phyloP scores from a whole-genome alignment of 2,888 invertebrate species.

The Leistus spinibarbis region DNA sequence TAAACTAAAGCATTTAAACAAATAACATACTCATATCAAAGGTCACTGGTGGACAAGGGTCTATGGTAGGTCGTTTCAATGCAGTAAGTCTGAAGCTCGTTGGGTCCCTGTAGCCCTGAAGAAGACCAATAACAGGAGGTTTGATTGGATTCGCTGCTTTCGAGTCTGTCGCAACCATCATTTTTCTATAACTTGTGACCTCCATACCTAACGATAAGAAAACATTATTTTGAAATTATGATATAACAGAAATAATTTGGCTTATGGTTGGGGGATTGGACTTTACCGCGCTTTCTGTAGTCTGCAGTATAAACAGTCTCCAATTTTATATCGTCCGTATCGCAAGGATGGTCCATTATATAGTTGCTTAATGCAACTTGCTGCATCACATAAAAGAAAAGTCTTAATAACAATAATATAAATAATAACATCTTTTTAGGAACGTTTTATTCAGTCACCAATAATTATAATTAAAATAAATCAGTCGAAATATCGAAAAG shows the following conservation, averaged over 20 bases:
- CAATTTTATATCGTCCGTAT: slow-evolving; percentile 67
- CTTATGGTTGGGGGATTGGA: neutral
- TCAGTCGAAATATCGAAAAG: too few relatives aligned
- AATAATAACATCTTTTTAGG: too few relatives aligned
- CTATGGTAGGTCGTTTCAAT: slow-evolving; percentile 62
- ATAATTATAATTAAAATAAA: too few relatives aligned
- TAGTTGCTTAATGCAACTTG: slow-evolving; percentile 60
- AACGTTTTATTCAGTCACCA: too few relatives aligned
- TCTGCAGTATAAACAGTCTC: slow-evolving; percentile 67
- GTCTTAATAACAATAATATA: neutral
- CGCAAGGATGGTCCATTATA: slow-evolving; percentile 69
- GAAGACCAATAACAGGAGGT: slow-evolving; percentile 62
- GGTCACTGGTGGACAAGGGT: slow-evolving; percentile 57
- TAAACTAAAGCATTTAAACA: neutral
- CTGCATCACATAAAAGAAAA: neutral
- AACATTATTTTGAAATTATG: neutral
- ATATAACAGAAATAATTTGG: neutral
- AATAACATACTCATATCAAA: slow-evolving; percentile 51
- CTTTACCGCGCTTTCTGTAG: slow-evolving; percentile 64
- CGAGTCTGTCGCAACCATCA: slow-evolving; percentile 67
- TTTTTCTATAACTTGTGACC: slow-evolving; percentile 61
- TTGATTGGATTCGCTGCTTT: slow-evolving; percentile 65
- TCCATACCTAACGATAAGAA: slow-evolving; percentile 57
- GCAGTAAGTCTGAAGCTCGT: slow-evolving; percentile 64
- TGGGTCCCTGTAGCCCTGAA: slow-evolving; percentile 67